Evolutionary conservation across 2,888 invertebrate species (phyloP).

Genomic region (Cistogaster globosa): DNA sequence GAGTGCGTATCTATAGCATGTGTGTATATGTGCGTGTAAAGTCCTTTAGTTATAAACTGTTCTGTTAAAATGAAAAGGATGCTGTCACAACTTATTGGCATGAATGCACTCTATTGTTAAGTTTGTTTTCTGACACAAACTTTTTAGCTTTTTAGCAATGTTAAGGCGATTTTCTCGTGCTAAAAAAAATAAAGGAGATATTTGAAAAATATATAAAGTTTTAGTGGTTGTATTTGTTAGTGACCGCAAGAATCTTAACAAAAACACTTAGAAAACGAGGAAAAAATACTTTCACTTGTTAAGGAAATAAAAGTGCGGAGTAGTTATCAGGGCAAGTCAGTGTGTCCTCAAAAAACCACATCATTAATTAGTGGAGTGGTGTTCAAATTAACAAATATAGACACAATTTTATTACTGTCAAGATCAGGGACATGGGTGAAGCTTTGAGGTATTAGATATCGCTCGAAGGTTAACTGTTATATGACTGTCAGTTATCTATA

Average conservation of each 20-base stretch:
- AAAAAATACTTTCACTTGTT: background rate
- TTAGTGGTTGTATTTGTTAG: conserved; percentile 39
- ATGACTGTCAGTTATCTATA: too few relatives aligned
- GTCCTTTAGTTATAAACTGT: conserved; percentile 59
- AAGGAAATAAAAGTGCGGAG: too few relatives aligned
- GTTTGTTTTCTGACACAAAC: conserved; percentile 34
- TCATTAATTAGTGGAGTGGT: too few relatives aligned
- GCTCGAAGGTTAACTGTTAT: too few relatives aligned
- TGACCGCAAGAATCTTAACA: conserved; percentile 15
- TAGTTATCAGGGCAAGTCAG: too few relatives aligned
- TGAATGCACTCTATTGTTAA: conserved; percentile 66
- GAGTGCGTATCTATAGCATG: background rate
- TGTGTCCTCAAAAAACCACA: too few relatives aligned
- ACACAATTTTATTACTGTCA: too few relatives aligned
- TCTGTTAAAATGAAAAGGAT: conserved; percentile 57
- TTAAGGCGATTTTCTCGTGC: conserved; percentile 39
- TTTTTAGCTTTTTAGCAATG: conserved; percentile 51
- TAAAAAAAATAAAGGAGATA: background rate
- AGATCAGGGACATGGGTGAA: too few relatives aligned
- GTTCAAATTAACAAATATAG: too few relatives aligned
- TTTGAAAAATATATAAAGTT: conserved; percentile 46
- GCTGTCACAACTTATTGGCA: conserved; percentile 71
- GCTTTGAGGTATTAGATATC: too few relatives aligned
- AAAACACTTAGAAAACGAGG: background rate
- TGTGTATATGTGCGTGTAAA: conserved; percentile 15